A percentile compares a stretch with the other conserved stretches of the same genome.
These are phyloP conservation scores for Mandrillus leucophaeus DNA, from an alignment of 2,113 vertebrate genomes.

Conservation along the genomic window DNA sequence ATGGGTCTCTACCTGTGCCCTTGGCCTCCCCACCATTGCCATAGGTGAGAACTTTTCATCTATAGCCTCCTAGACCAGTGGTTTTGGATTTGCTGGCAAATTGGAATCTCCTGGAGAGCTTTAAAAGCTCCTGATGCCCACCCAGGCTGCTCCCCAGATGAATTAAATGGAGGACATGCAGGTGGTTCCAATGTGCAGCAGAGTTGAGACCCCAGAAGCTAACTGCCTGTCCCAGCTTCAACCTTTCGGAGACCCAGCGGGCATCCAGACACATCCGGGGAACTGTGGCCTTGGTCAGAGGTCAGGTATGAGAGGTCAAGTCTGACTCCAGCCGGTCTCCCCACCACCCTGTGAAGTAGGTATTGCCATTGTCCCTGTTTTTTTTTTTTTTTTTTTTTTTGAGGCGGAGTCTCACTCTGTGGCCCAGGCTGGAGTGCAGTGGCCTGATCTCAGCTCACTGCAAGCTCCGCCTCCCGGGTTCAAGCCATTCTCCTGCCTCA, in stretches of 20 bases:
- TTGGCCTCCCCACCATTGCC: background rate
- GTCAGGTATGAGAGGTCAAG: background rate
- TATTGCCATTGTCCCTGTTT: too few species aligned
- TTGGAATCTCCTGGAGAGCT: background rate
- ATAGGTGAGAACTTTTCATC: background rate
- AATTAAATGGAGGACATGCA: background rate
- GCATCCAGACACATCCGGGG: background rate
- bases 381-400: background rate
- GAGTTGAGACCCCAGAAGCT: background rate
- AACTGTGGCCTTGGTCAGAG: background rate
- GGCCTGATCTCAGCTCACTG: too few species aligned
- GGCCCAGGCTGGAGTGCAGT: too few species aligned
- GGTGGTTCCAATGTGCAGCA: background rate
- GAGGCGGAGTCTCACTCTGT: too few species aligned
- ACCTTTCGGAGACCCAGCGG: rapidly evolving
- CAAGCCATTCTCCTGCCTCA: too few species aligned
- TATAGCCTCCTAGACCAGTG: background rate
- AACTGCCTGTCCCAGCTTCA: too few species aligned
- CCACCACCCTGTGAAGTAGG: background rate
- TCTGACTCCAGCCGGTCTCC: background rate
- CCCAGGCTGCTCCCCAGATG: background rate
- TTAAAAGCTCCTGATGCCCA: background rate
- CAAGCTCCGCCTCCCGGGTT: too few species aligned
- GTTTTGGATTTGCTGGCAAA: background rate
- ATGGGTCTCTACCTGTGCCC: background rate